Evolutionary conservation across 2,797 vertebrate species (phyloP).

Genomic region (Leucoraja ocellata): DNA sequence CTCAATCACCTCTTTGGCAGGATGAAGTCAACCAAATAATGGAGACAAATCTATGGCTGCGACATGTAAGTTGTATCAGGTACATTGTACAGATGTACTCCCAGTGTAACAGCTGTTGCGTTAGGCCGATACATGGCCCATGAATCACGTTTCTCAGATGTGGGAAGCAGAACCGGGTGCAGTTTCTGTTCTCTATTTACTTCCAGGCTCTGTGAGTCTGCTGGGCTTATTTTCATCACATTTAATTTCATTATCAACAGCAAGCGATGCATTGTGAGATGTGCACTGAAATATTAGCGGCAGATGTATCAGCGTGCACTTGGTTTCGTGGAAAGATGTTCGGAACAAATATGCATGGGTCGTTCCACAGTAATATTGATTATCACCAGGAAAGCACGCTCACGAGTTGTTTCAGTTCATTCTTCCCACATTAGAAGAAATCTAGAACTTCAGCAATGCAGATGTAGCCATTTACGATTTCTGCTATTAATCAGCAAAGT

Average conservation of each 20-base stretch:
- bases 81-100: not conserved
- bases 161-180: not conserved
- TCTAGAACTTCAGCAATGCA: no score
- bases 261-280: not conserved
- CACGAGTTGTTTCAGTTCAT: not conserved
- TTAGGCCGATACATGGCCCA: no score
- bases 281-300: not conserved
- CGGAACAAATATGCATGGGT: not conserved
- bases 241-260: not conserved
- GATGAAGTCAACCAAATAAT: slow-evolving; percentile 98
- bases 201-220: no score
- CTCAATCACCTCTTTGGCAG: slow-evolving; percentile 55
- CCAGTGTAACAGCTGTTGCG: not conserved
- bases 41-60: slow-evolving; percentile 94
- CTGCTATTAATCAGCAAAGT: no score
- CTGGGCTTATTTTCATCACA: not conserved
- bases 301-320: not conserved
- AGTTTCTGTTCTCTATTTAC: not conserved
- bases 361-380: no score
- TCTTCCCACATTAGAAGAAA: not conserved
- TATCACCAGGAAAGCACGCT: not conserved
- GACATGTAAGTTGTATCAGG: slow-evolving; percentile 70
- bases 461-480: no score
- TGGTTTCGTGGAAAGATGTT: no score
- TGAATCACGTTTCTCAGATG: not conserved